Evolutionary conservation across 2,888 invertebrate genomes (phyloP).

Genomic region (Acronicta aceris): DNA sequence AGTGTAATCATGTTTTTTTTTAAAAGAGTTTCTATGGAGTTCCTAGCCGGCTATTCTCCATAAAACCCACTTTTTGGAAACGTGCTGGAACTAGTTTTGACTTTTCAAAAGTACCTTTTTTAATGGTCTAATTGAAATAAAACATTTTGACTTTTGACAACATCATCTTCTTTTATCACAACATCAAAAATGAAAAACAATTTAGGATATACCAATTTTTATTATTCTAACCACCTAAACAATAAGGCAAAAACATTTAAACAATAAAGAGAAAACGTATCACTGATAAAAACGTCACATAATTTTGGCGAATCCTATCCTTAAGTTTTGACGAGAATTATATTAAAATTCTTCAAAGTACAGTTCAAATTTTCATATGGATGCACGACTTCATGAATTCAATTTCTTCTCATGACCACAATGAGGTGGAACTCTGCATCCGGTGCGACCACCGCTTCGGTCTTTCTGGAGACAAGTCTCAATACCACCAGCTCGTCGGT

Average conservation of each 20-base stretch:
- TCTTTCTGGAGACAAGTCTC: slow-evolving; percentile 79
- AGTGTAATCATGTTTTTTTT: too few species aligned
- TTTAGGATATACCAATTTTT: neutral
- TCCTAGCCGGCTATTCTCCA: too few species aligned
- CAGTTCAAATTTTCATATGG: neutral
- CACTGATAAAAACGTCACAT: neutral
- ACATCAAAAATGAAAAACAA: neutral
- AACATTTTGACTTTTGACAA: too few species aligned
- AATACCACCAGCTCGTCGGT: slow-evolving; percentile 79
- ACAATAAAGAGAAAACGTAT: slow-evolving; percentile 12
- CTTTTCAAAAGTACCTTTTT: too few species aligned
- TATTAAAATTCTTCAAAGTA: slow-evolving; percentile 1
- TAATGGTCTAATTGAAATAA: too few species aligned
- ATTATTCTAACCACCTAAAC: slow-evolving; percentile 1
- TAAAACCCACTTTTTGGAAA: too few species aligned
- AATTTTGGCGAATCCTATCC: neutral
- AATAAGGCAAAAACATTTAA: slow-evolving; percentile 5
- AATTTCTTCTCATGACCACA: slow-evolving; percentile 78
- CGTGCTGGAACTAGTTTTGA: too few species aligned
- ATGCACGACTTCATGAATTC: neutral
- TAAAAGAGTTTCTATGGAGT: too few species aligned
- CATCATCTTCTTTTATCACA: too few species aligned
- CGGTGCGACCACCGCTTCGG: slow-evolving; percentile 83
- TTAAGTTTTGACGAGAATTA: neutral
- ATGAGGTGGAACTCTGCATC: slow-evolving; percentile 82